Percentiles rank a stretch among this genome's conserved stretches.
These are phyloP conservation scores for Phthorimaea operculella DNA, from an alignment of 1,140 invertebrate genomes.

Conservation along the genomic window DNA sequence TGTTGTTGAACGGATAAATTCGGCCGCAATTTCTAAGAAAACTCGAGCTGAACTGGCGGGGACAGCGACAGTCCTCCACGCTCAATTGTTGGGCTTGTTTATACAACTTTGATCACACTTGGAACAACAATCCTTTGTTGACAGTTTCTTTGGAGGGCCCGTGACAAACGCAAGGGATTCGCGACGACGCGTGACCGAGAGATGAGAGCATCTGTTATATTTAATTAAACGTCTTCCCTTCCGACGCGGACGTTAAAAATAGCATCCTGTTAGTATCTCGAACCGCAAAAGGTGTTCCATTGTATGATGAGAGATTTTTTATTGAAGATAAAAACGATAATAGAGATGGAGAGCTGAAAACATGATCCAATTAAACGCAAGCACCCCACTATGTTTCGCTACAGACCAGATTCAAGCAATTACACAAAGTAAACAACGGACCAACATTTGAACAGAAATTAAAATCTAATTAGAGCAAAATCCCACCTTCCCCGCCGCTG, in stretches of 20 bases:
- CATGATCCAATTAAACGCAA: background rate
- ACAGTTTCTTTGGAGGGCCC: conserved; percentile 48
- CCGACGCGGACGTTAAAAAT: conserved; percentile 19
- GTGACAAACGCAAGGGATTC: conserved; percentile 54
- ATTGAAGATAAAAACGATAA: background rate
- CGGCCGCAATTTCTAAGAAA: background rate
- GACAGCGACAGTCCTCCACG: conserved; percentile 9
- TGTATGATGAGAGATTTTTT: background rate
- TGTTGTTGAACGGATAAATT: background rate
- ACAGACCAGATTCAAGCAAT: conserved; percentile 12
- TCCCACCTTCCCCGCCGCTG: conserved; percentile 14
- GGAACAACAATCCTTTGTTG: conserved; percentile 56
- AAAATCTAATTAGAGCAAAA: conserved; percentile 32
- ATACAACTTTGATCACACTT: conserved; percentile 48
- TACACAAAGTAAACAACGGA: conserved; percentile 24
- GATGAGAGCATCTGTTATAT: conserved; percentile 42
- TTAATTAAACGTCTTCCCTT: conserved; percentile 35
- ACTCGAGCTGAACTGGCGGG: background rate
- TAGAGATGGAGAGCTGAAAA: background rate
- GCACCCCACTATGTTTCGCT: background rate
- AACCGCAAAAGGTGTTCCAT: background rate
- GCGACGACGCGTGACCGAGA: conserved; percentile 35
- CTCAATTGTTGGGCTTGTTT: conserved; percentile 51
- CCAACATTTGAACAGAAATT: conserved; percentile 20
- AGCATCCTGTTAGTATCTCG: background rate